Evolutionary conservation across 2,797 vertebrate genomes (phyloP).

Genomic region (Falco naumanni): DNA sequence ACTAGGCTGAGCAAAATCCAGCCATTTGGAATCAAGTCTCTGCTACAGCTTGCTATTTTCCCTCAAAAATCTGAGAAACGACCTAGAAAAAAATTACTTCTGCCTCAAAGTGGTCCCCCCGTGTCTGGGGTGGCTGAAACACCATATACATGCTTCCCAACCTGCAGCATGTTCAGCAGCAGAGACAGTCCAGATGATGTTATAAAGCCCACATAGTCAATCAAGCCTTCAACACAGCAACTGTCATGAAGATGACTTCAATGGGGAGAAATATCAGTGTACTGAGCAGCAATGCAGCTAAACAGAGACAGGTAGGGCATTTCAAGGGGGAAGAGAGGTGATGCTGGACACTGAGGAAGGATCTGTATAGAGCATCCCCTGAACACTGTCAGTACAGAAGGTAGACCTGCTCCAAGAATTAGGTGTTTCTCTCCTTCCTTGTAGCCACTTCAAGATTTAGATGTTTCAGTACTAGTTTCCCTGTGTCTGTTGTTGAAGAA

Average conservation of each 20-base stretch:
- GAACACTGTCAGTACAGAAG: not conserved
- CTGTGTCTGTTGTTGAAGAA: not conserved
- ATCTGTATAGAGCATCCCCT: not conserved
- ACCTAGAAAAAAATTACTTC: not conserved
- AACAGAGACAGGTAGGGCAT: not conserved
- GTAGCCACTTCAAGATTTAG: not conserved
- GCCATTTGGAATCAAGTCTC: not conserved
- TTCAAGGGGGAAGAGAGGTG: not conserved
- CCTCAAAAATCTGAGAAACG: not conserved
- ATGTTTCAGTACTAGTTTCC: not conserved
- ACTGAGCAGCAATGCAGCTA: not conserved
- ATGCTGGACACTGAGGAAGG: not conserved
- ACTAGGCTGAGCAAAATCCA: not conserved
- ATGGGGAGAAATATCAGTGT: not conserved
- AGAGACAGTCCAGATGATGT: not conserved
- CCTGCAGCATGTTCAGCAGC: not conserved
- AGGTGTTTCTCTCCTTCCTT: not conserved
- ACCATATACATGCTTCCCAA: not conserved
- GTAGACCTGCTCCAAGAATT: not conserved
- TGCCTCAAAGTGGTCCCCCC: not conserved
- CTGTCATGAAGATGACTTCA: not conserved
- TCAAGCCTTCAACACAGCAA: not conserved
- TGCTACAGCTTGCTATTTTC: not conserved
- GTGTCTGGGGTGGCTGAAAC: not conserved
- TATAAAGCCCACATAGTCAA: not conserved